A percentile compares a stretch with the other conserved stretches of the same genome.
phyloP scores from a whole-genome alignment of 2,888 invertebrate genomes.

The Oscheius onirici region DNA sequence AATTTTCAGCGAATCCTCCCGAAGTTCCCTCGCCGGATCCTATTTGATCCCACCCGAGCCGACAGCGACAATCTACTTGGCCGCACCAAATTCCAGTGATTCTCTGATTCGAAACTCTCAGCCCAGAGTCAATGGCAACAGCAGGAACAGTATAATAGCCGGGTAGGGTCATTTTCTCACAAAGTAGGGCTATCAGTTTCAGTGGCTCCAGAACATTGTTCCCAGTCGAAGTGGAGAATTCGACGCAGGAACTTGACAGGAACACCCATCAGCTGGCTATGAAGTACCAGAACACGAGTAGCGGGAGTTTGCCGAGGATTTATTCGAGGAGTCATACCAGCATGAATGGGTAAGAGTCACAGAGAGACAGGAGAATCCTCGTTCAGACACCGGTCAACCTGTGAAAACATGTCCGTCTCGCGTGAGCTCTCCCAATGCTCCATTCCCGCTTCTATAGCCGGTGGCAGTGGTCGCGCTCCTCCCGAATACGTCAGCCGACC shows the following conservation, averaged over 20 bases:
- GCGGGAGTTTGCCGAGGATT: constrained; percentile 40
- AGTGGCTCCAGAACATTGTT: constrained; percentile 31
- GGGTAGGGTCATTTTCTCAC: background rate
- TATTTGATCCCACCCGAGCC: constrained; percentile 12
- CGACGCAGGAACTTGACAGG: constrained; percentile 42
- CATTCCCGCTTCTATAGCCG: constrained; percentile 15
- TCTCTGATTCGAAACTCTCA: background rate
- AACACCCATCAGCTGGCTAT: constrained; percentile 51
- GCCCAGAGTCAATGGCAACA: background rate
- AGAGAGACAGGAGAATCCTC: background rate
- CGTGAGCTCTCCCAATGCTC: constrained; percentile 23
- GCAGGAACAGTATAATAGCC: constrained; percentile 3
- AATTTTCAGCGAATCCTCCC: constrained; percentile 15
- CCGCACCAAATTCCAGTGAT: constrained; percentile 12
- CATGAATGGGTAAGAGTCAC: constrained; percentile 30
- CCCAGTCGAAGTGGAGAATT: constrained; percentile 16
- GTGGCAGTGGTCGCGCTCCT: constrained; percentile 15
- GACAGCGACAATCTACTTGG: constrained; percentile 2
- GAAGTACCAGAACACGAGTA: constrained; percentile 50
- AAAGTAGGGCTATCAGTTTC: background rate
- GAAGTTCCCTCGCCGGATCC: constrained; percentile 15
- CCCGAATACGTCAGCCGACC: constrained; percentile 34
- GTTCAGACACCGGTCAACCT: constrained; percentile 18
- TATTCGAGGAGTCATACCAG: constrained; percentile 43
- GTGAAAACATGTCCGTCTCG: constrained; percentile 32